Evolutionary conservation across 2,888 invertebrate species (phyloP), one percentile per base, ranked within the genome.

Genomic region (Craniophora ligustri): DNA sequence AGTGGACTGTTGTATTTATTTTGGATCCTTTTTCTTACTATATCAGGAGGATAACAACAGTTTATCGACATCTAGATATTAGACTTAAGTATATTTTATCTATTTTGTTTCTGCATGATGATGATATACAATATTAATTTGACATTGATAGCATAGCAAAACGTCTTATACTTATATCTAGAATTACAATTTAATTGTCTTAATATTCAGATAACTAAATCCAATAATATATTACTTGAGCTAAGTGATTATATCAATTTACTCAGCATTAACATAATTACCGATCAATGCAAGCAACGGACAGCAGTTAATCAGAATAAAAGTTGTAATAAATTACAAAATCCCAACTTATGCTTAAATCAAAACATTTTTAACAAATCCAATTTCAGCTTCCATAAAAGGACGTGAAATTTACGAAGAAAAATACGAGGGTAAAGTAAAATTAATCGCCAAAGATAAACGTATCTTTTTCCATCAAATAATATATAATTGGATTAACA

Each of bases 401-500:
- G 32, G 58, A 32, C 18, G 47, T 47, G 38, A 53, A 63, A 46
- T 50, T 47, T 59, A 51, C 36, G 41, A 58, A 68, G 51, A 62
- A 60, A 61, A 67, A 64, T 61, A 53, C 61, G n/a, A 5, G n/a
- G 31, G 28, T 58, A 16, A 46, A 51, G 38, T 49, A 10, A 65
- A 74, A 68, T 57, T 49, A 55, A 66, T 66, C 47, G 44, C 38
- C 18, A 28, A 60, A 64, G 57, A 60, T 63, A 66, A 47, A 61
- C 32, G 38, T 34, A 53, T 46, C 16, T 46, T 44, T 47, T 54
- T 46, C 38, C 66, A 51, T 65, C 53, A 66, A 77, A 68, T n/a
- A n/a, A n/a, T 46, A 64, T 59, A 57, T 74, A 75, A 74, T 71
- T 68, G 66, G 67, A 65, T 78, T 73, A 75, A 75, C 71, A 53